Base-by-base conservation (phyloP, 2,113 vertebrate species). In the Hemibagrus wyckioides region DNA sequence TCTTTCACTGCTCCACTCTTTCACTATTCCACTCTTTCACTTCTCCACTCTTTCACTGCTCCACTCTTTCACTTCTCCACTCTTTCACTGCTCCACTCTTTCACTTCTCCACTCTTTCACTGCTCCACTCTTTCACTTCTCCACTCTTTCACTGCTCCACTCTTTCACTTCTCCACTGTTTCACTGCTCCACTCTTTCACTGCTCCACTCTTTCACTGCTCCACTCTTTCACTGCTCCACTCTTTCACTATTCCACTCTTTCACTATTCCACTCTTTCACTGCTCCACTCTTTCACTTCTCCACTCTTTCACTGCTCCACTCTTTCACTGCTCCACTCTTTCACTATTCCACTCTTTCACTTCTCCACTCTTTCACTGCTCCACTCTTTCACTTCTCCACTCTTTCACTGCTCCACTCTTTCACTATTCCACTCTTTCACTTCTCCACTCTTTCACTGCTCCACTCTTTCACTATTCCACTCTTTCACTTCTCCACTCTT, bases 241-340 rank as follows among this genome's bases (percentile, higher is more conserved):
- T 86, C 88, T 86, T 85, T 33, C 6, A 6, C 54, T 80, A 0
- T 9, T 87, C 59, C 41, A 88, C 56, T 83, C 88, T 86, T 86
- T 50, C 44, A 14, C 79, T 86, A 9, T 50, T 87, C 54, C 52
- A 89, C 52, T 86, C 88, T 86, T 85, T 36, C 21, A 13, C 52
- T 86, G 6, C 25, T 87, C 90, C 15, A 23, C 65, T 75, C 63
- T 4, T 65, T 57, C 41, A 23, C 14, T 67, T 1, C 36, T 41
- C 9, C 36, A 10, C 21, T 21, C 69, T 84, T n/a, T 87, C 89
- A 19, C 21, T 84, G 10, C 36, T 86, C 52, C 36, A 88, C 48
- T 86, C 88, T 86, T 85, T 33, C 6, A 6, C 88, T 89, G 90
- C 71, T 87, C 59, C 41, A 88, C 56, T 83, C 88, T 86, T 86